Evolutionary conservation across 2,797 vertebrate species (phyloP).

Genomic region (Bryconaethiops microstoma): DNA sequence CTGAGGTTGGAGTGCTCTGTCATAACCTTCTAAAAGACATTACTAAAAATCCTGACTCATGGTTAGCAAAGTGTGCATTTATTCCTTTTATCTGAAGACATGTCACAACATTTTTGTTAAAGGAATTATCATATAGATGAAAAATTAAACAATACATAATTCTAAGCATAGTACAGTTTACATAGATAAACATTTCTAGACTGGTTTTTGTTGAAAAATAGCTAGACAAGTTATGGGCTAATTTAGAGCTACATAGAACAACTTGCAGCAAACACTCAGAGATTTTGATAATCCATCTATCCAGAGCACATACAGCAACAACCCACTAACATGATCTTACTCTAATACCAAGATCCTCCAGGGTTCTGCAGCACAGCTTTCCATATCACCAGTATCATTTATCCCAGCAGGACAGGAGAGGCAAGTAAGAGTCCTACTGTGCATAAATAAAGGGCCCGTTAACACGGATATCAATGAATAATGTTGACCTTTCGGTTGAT

Average conservation of each 20-base stretch:
- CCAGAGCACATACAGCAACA: not conserved
- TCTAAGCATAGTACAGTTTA: not conserved
- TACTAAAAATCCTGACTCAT: constrained; percentile 1
- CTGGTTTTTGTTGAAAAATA: not conserved
- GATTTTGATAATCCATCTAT: not conserved
- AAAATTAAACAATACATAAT: not conserved
- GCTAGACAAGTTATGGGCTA: not conserved
- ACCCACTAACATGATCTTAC: not conserved
- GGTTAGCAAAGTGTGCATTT: not conserved
- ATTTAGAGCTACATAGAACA: not conserved
- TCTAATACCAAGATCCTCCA: not conserved
- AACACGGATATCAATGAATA: not conserved
- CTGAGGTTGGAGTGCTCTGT: not conserved
- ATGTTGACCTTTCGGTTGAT: not conserved
- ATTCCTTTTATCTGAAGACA: not conserved
- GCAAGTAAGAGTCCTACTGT: not conserved
- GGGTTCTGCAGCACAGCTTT: not conserved
- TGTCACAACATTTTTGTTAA: not conserved
- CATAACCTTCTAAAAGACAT: not conserved
- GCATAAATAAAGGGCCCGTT: not conserved
- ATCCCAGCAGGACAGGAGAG: not conserved
- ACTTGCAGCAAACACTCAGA: not conserved
- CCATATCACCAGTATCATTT: not conserved
- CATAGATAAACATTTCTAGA: not conserved
- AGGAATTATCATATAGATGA: not conserved